These are phyloP conservation scores for Nasonia longicornis DNA, from an alignment of 1,140 invertebrate genomes.

Conservation along the genomic window DNA sequence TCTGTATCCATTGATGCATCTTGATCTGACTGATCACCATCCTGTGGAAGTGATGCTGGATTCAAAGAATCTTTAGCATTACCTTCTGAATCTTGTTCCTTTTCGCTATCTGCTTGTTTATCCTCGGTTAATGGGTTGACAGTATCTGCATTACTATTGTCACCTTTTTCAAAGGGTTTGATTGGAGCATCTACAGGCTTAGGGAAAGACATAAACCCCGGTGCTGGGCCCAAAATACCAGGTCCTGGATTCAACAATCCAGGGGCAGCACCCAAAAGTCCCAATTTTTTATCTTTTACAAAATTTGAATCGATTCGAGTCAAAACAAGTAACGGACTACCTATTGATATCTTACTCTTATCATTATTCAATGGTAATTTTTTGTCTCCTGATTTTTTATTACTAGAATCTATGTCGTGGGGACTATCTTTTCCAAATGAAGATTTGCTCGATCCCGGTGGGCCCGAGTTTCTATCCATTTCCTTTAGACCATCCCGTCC, in stretches of 20 bases:
- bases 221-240: too few relatives aligned
- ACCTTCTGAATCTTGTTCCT: not conserved
- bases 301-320: not conserved
- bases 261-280: conserved; percentile 11
- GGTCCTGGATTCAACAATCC: not conserved
- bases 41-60: not conserved
- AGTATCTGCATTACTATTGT: not conserved
- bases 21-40: not conserved
- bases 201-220: too few relatives aligned
- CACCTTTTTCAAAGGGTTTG: not conserved
- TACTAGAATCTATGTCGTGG: not conserved
- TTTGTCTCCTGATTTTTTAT: not conserved
- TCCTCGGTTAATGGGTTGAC: not conserved
- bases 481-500: not conserved
- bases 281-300: not conserved
- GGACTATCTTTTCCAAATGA: conserved; percentile 21
- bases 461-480: conserved; percentile 18
- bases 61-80: not conserved
- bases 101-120: not conserved
- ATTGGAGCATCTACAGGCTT: too few relatives aligned
- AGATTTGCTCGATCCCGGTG: not conserved
- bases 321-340: not conserved
- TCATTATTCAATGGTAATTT: not conserved
- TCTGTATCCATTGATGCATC: not conserved
- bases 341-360: not conserved